Evolutionary conservation across 2,797 vertebrate species (phyloP).

Genomic region (Pantherophis vulpinus): DNA sequence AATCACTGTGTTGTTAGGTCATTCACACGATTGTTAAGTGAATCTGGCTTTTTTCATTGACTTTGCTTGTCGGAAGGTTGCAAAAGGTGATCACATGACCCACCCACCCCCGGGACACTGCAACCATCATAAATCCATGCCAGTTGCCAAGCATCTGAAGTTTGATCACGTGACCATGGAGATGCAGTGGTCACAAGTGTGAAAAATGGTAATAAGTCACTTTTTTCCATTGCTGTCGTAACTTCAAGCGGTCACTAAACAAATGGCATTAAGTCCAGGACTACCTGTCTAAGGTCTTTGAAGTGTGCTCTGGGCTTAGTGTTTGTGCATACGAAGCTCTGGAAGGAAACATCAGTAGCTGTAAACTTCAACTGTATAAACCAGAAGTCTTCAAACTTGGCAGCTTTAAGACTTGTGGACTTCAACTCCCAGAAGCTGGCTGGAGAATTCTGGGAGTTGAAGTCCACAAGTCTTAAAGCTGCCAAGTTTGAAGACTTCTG

Average conservation of each 20-base stretch:
- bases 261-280: not conserved
- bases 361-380: not conserved
- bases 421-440: no score
- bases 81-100: not conserved
- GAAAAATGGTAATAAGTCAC: not conserved
- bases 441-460: no score
- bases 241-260: not conserved
- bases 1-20: not conserved
- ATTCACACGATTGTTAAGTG: not conserved
- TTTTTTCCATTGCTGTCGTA: not conserved
- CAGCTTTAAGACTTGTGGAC: no score
- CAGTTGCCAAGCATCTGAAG: not conserved
- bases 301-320: not conserved
- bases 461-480: no score
- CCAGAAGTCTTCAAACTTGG: no score
- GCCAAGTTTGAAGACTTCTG: no score
- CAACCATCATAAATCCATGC: not conserved
- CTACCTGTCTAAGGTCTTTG: not conserved
- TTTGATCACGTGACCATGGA: not conserved
- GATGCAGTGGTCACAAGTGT: not conserved
- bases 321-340: not conserved
- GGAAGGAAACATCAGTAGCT: not conserved
- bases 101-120: not conserved
- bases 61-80: not conserved
- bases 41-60: not conserved